Evolutionary conservation across 2,888 invertebrate species (phyloP).

Genomic region (Auanema sp.): DNA sequence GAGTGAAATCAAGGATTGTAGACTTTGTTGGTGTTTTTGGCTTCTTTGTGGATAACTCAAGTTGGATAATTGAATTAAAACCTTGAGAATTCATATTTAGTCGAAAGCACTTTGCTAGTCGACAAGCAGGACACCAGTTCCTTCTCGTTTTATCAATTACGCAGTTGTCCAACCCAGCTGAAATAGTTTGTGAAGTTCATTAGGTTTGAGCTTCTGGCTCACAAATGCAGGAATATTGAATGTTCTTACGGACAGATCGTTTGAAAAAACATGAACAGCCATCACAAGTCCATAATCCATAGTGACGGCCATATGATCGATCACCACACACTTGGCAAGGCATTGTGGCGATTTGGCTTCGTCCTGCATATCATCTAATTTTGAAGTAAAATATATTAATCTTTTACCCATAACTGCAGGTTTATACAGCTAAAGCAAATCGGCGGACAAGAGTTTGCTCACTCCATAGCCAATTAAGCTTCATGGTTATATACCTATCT

Average conservation of each 20-base stretch:
- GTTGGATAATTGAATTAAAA: slow-evolving; percentile 57
- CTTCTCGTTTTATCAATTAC: slow-evolving; percentile 79
- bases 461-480: too few species aligned
- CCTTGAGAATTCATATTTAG: slow-evolving; percentile 80
- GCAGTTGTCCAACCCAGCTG: slow-evolving; percentile 77
- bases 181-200: slow-evolving; percentile 13
- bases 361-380: slow-evolving; percentile 15
- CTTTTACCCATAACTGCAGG: too few species aligned
- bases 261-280: slow-evolving; percentile 89
- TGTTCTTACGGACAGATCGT: slow-evolving; percentile 69
- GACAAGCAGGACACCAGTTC: slow-evolving; percentile 85
- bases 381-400: too few species aligned
- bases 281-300: slow-evolving; percentile 79
- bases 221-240: slow-evolving; percentile 41
- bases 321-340: slow-evolving; percentile 80
- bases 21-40: too few species aligned
- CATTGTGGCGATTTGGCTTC: slow-evolving; percentile 25
- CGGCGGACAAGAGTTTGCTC: too few species aligned
- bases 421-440: too few species aligned
- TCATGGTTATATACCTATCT: too few species aligned
- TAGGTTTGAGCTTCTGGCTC: background rate
- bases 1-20: too few species aligned
- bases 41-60: background rate
- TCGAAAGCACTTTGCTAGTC: slow-evolving; percentile 77
- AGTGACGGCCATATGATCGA: slow-evolving; percentile 75